Percentiles rank a stretch among this genome's conserved stretches.
Conservation (phyloP, 2,797 vertebrate genomes). For the Parambassis ranga region DNA sequence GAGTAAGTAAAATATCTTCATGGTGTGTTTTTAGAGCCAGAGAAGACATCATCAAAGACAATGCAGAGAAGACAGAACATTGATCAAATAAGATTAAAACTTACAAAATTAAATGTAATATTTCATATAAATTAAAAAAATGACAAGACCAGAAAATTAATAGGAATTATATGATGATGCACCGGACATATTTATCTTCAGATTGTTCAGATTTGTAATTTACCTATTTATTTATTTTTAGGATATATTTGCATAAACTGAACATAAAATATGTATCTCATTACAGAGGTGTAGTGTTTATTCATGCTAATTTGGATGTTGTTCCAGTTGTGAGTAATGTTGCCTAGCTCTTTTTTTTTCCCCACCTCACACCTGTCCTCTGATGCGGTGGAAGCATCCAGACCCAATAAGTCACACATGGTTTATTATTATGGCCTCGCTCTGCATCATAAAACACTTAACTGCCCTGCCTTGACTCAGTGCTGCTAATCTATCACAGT, state of each 20-base stretch:
- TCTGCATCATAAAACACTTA: slow-evolving; percentile 75
- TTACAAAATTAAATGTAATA: too few species aligned
- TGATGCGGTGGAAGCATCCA: slow-evolving; percentile 46
- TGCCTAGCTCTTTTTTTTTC: slow-evolving; percentile 10
- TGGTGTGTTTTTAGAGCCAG: too few species aligned
- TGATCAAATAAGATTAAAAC: too few species aligned
- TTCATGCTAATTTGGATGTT: slow-evolving; percentile 35
- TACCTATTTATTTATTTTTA: neutral
- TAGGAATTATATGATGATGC: too few species aligned
- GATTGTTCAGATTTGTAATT: too few species aligned
- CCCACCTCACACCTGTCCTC: slow-evolving; percentile 51
- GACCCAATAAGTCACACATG: slow-evolving; percentile 66
- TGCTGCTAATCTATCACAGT: slow-evolving; percentile 58
- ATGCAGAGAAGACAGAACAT: too few species aligned
- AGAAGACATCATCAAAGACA: too few species aligned
- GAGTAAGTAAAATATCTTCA: too few species aligned
- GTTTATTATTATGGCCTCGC: slow-evolving; percentile 74
- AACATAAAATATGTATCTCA: slow-evolving; percentile 4
- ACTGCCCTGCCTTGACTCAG: slow-evolving; percentile 58
- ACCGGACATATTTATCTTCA: too few species aligned
- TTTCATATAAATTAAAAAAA: neutral
- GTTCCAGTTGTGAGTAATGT: slow-evolving; percentile 35
- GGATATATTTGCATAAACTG: slow-evolving; percentile 6
- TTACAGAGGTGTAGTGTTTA: slow-evolving; percentile 20
- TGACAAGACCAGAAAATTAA: too few species aligned